phyloP scores from a whole-genome alignment of 2,797 vertebrate genomes.

The Hemitrygon akajei region DNA sequence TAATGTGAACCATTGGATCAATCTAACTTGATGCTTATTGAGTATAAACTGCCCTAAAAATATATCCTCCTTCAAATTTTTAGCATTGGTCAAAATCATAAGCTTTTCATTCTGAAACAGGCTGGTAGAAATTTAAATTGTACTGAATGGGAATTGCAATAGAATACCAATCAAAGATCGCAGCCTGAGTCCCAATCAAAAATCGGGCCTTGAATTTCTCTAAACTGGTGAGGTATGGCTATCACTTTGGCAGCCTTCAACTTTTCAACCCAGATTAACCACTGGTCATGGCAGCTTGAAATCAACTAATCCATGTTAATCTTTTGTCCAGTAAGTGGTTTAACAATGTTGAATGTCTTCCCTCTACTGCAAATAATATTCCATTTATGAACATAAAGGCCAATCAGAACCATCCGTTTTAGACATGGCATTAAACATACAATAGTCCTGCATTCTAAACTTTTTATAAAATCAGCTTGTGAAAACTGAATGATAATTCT shows the following conservation, averaged over 20 bases:
- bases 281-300: background rate
- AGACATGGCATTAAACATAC: background rate
- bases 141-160: background rate
- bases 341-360: background rate
- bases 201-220: background rate
- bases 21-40: background rate
- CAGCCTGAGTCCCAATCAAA: background rate
- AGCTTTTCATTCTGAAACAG: background rate
- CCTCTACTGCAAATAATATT: background rate
- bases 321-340: background rate
- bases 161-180: background rate
- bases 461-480: background rate
- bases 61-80: background rate
- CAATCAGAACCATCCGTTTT: background rate
- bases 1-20: background rate
- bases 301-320: background rate
- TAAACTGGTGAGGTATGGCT: background rate
- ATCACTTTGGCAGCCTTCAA: background rate
- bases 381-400: background rate
- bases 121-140: background rate
- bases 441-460: background rate
- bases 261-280: background rate
- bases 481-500: background rate
- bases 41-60: background rate
- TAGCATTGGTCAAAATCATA: background rate